phyloP scores from a whole-genome alignment of 2,888 invertebrate genomes.

The Scaptomyza reducta region DNA sequence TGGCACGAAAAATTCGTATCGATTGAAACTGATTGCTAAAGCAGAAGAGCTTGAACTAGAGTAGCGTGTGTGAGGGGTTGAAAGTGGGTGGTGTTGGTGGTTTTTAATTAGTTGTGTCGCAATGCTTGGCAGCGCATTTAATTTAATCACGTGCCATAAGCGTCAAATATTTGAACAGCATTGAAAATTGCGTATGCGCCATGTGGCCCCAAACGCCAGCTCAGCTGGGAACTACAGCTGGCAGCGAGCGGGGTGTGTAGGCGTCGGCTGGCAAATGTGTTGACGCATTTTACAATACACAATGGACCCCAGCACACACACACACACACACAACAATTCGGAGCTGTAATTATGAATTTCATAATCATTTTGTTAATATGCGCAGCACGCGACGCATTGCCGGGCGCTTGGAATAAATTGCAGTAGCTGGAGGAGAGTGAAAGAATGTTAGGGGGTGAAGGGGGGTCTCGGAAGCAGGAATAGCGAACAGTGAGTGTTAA shows the following conservation, averaged over 20 bases:
- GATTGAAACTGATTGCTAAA: slow-evolving; percentile 16
- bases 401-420: slow-evolving; percentile 66
- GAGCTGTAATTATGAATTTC: slow-evolving; percentile 77
- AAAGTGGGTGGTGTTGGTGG: slow-evolving; percentile 35
- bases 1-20: slow-evolving; percentile 40
- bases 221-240: slow-evolving; percentile 17
- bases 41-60: not conserved
- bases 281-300: slow-evolving; percentile 78
- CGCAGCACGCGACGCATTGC: slow-evolving; percentile 69
- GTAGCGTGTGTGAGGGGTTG: too few species aligned
- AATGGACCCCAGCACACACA: slow-evolving; percentile 57
- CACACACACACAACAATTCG: slow-evolving; percentile 28
- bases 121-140: slow-evolving; percentile 62
- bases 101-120: slow-evolving; percentile 76
- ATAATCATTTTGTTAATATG: slow-evolving; percentile 81
- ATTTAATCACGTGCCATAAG: slow-evolving; percentile 76
- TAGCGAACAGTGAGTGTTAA: slow-evolving; percentile 11
- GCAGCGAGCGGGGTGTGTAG: slow-evolving; percentile 1
- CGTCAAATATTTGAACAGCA: slow-evolving; percentile 74
- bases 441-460: not conserved
- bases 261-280: slow-evolving; percentile 67
- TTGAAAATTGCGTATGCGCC: slow-evolving; percentile 74
- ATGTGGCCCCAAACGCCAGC: slow-evolving; percentile 50
- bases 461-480: slow-evolving; percentile 6
- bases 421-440: slow-evolving; percentile 34